A percentile compares a stretch with the other conserved stretches of the same genome.
Evolutionary conservation across 35 echinoderm and acorn worm genomes (phyloP).

Genomic region (Ophioderma brevispina): DNA sequence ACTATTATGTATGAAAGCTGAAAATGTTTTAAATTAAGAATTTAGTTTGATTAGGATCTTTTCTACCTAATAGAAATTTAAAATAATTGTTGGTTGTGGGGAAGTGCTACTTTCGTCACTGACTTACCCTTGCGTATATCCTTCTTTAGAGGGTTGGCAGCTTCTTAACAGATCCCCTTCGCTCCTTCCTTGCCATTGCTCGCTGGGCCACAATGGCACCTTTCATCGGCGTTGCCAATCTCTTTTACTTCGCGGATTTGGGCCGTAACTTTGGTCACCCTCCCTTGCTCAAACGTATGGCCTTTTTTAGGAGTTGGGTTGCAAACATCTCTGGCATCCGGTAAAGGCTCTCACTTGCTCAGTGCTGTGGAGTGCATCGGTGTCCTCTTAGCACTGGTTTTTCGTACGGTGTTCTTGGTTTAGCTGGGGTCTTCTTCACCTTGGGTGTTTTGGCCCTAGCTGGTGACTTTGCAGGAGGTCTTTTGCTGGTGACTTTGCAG

Average conservation of each 20-base stretch:
- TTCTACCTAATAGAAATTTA: too few species aligned
- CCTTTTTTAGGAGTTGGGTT: slow-evolving; percentile 78
- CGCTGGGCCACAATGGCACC: slow-evolving; percentile 23
- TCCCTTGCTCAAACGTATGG: slow-evolving; percentile 23
- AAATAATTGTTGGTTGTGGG: too few species aligned
- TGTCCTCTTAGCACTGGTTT: slow-evolving; percentile 44
- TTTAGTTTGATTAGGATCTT: too few species aligned
- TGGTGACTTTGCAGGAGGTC: background rate
- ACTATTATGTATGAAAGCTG: too few species aligned
- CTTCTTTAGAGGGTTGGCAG: slow-evolving; percentile 62
- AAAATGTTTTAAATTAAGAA: too few species aligned
- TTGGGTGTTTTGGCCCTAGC: background rate
- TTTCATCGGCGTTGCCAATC: slow-evolving; percentile 43
- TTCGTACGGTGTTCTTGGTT: background rate
- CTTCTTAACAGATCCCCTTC: slow-evolving; percentile 46
- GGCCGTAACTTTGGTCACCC: slow-evolving; percentile 57
- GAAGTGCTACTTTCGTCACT: too few species aligned
- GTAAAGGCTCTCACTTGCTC: slow-evolving; percentile 91
- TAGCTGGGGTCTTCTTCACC: slow-evolving; percentile 2
- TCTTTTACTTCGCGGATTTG: slow-evolving; percentile 38
- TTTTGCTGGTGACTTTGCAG: slow-evolving; percentile 20
- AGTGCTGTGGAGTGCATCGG: slow-evolving; percentile 54
- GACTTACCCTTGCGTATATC: slow-evolving; percentile 63
- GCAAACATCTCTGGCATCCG: slow-evolving; percentile 83
- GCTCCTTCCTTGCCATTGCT: slow-evolving; percentile 28